Evolutionary conservation across 2,113 vertebrate genomes (phyloP).

Genomic region (Chrysochloris asiatica): DNA sequence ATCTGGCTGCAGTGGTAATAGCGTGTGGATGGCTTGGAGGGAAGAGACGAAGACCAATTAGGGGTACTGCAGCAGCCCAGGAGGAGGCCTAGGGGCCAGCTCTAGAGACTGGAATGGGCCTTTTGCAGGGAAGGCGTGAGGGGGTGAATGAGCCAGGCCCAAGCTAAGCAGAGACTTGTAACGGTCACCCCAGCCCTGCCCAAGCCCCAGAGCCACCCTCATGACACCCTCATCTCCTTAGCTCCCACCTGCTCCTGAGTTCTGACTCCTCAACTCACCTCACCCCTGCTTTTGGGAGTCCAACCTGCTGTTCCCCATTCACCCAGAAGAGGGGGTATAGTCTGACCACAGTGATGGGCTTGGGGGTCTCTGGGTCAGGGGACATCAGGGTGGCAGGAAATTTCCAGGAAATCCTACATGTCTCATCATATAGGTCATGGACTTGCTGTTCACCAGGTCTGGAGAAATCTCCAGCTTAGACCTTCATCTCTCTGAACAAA

Average conservation of each 20-base stretch:
- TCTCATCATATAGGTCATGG: not conserved
- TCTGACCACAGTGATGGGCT: not conserved
- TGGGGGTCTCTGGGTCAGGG: not conserved
- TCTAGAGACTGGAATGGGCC: not conserved
- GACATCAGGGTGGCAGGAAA: not conserved
- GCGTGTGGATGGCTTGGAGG: not conserved
- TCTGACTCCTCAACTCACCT: not conserved
- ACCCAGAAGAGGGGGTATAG: not conserved
- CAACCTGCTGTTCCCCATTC: not conserved
- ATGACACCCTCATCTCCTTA: too few species aligned
- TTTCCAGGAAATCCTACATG: not conserved
- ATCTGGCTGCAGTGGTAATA: slow-evolving; percentile 57
- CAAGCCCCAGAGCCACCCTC: not conserved
- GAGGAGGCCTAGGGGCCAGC: slow-evolving; percentile 20
- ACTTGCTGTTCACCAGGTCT: rapidly evolving
- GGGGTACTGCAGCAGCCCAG: slow-evolving; percentile 53
- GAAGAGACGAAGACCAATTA: slow-evolving; percentile 46
- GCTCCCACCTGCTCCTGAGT: too few species aligned
- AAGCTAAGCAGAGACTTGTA: not conserved
- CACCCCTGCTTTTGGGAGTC: not conserved
- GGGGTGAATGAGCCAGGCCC: not conserved
- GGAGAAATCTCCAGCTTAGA: not conserved
- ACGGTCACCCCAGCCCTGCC: not conserved
- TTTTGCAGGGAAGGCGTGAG: not conserved
- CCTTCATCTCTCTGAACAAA: not conserved